Evolutionary conservation across 2,888 invertebrate species (phyloP), one percentile per base, ranked within the genome.

Genomic region (Drosophila paucipuncta): DNA sequence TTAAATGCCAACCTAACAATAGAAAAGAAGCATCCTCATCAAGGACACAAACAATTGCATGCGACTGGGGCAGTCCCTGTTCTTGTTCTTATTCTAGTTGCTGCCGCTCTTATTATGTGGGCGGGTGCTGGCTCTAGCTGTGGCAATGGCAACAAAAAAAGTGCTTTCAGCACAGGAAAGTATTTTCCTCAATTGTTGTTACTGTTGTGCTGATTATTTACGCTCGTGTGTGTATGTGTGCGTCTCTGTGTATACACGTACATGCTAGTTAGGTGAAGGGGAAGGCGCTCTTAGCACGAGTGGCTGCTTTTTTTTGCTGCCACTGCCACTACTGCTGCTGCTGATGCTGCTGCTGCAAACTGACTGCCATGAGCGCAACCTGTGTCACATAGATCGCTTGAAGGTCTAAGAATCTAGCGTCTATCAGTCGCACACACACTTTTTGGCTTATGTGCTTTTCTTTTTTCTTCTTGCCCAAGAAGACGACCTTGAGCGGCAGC

Each of bases 11-110:
- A 73, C 79, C 89, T 80, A 91, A 88, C 90, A 87, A 91, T 90
- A 88, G 84, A 90, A 85, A 80, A 80, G 91, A 82, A 87, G 86
- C 87, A 91, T 91, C 88, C 92, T 84, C 85, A 88, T 91, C 92
- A 92, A 91, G 91, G 92, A 83, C 91, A 81, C 76, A 72, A 74
- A 76, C 76, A 80, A 82, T 73, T 75, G 88, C 80, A 80, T 66
- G 70, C 58, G 81, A 77, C 53, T 30, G 37, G 57, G 64, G 28
- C 52, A 47, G 76, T 22, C 22, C 18, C 41, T 41, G 50, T 55
- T 47, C 18, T 53, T 59, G 35, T 61, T 74, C n/a, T 55, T 54
- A 43, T 55, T 65, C 22, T 28, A 28, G 57, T 55, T 60, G 62
- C 58, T n/a, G 28, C n/a, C n/a, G 43, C 49, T 54, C 59, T 62